A percentile compares a stretch with the other conserved stretches of the same genome.
These are phyloP conservation scores for Vanessa atalanta DNA, from an alignment of 1,140 invertebrate genomes.

Conservation along the genomic window DNA sequence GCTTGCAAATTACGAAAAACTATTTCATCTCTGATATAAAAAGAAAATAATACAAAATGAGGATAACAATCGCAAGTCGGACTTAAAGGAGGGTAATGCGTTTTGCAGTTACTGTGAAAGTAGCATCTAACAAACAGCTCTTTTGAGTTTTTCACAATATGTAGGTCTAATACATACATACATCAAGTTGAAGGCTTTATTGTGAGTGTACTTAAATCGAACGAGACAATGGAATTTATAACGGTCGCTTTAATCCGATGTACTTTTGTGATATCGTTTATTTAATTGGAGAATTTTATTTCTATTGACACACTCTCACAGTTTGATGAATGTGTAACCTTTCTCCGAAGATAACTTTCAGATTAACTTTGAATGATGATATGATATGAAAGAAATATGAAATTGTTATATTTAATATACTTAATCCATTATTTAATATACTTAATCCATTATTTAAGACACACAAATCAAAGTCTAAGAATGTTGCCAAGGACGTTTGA, in stretches of 20 bases:
- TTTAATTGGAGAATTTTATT: not conserved
- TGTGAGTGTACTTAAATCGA: not conserved
- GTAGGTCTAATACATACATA: not conserved
- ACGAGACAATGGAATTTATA: conserved; percentile 5
- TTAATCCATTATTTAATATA: too few relatives aligned
- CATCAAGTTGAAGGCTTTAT: not conserved
- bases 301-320: too few relatives aligned
- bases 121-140: not conserved
- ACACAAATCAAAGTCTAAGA: too few relatives aligned
- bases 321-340: too few relatives aligned
- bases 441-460: too few relatives aligned
- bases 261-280: not conserved
- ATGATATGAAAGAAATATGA: too few relatives aligned
- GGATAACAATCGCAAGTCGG: not conserved
- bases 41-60: not conserved
- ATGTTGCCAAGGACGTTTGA: too few relatives aligned
- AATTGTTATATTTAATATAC: too few relatives aligned
- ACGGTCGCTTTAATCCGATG: not conserved
- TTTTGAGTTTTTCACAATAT: not conserved
- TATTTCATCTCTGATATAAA: not conserved
- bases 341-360: too few relatives aligned
- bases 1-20: not conserved
- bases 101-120: not conserved
- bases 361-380: too few relatives aligned
- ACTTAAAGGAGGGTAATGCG: not conserved